Percentiles rank a stretch among this genome's conserved stretches.
Conservation (phyloP, 2,797 vertebrate species). For the Labeo calbasu region DNA sequence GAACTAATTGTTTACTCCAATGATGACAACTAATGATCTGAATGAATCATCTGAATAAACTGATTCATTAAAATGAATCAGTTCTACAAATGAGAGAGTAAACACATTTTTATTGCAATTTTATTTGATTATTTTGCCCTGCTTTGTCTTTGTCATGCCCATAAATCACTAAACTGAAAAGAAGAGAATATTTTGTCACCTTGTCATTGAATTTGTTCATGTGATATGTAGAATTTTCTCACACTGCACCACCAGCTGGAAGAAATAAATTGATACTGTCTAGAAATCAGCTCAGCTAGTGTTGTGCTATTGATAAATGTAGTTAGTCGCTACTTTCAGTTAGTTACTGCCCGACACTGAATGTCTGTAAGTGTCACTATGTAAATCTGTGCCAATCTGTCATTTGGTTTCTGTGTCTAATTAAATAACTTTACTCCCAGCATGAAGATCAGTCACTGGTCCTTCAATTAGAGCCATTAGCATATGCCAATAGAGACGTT, state of each 20-base stretch:
- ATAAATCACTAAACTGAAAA: not conserved
- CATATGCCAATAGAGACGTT: constrained; percentile 44
- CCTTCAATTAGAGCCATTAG: constrained; percentile 49
- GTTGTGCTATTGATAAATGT: not conserved
- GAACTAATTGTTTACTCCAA: not conserved
- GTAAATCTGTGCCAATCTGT: constrained; percentile 25
- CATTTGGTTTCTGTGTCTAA: constrained; percentile 46
- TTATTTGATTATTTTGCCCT: not conserved
- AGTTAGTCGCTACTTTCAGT: not conserved
- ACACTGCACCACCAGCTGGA: not conserved
- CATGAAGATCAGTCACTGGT: constrained; percentile 54
- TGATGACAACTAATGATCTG: not conserved
- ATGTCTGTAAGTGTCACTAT: constrained; percentile 29
- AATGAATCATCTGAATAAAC: not conserved
- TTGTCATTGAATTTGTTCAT: not conserved
- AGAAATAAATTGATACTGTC: not conserved
- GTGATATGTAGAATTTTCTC: not conserved
- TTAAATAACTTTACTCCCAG: constrained; percentile 49
- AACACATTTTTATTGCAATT: not conserved
- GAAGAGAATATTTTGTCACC: not conserved
- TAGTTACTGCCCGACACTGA: not conserved
- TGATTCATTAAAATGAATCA: not conserved
- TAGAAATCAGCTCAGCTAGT: not conserved
- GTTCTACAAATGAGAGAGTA: not conserved
- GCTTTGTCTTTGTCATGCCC: not conserved